A percentile compares a stretch with the other conserved stretches of the same genome.
phyloP scores from a whole-genome alignment of 2,113 vertebrate species.

The Serilophus lunatus region DNA sequence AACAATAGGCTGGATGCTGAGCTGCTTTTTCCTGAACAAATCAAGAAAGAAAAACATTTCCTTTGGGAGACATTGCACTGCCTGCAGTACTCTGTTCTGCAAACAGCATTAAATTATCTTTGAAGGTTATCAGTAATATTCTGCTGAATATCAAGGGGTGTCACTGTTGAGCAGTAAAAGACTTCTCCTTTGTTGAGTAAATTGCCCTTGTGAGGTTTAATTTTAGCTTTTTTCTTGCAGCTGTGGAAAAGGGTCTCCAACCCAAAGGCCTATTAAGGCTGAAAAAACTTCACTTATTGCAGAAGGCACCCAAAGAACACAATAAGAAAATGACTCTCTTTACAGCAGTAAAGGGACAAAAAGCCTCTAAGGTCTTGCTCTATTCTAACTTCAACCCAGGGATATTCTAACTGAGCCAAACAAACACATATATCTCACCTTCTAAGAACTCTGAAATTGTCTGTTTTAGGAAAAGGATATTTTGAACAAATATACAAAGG shows the following conservation, averaged over 20 bases:
- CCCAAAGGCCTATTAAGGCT: background rate
- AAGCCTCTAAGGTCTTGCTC: background rate
- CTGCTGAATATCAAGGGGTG: slow-evolving; percentile 50
- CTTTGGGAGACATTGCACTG: background rate
- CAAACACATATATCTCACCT: background rate
- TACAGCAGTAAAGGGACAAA: background rate
- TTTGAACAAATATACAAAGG: background rate
- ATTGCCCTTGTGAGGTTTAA: background rate
- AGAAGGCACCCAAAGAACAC: background rate
- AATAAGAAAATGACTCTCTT: background rate
- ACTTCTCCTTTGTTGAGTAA: background rate
- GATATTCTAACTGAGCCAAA: background rate
- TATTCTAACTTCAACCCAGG: background rate
- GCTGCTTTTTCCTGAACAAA: background rate
- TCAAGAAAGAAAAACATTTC: background rate
- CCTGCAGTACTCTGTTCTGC: slow-evolving; percentile 1
- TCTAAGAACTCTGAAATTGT: background rate
- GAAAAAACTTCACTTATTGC: background rate
- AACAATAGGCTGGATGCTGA: slow-evolving; percentile 14
- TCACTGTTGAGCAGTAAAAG: slow-evolving; percentile 56
- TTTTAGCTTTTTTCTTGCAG: background rate
- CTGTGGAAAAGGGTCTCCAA: background rate
- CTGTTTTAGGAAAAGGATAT: background rate
- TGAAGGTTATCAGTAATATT: slow-evolving; percentile 50
- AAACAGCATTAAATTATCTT: slow-evolving; percentile 26